Evolutionary conservation across 2,888 invertebrate genomes (phyloP).

Genomic region (Acrobasis repandana): DNA sequence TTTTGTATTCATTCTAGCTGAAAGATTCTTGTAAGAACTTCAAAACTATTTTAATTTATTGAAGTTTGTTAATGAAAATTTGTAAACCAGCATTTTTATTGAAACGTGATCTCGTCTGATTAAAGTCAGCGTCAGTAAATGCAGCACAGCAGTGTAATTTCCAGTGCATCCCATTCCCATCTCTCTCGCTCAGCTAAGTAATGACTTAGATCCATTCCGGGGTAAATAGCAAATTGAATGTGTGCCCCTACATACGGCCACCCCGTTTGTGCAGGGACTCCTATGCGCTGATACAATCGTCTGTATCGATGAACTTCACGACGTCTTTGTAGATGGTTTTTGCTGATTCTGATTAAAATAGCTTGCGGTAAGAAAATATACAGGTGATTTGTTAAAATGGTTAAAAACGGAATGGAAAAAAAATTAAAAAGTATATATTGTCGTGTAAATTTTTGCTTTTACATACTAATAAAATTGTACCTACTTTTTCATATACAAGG

Average conservation of each 20-base stretch:
- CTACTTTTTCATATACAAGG: too few species aligned
- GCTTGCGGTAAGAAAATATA: constrained; percentile 42
- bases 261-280: constrained; percentile 23
- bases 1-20: neutral
- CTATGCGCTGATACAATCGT: constrained; percentile 30
- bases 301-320: constrained; percentile 24
- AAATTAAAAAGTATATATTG: too few species aligned
- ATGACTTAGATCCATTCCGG: constrained; percentile 82
- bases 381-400: neutral
- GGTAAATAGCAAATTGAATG: constrained; percentile 83
- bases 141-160: constrained; percentile 70
- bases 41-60: neutral
- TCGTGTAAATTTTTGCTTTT: too few species aligned
- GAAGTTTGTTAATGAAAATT: neutral
- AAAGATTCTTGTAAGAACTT: constrained; percentile 4
- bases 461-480: too few species aligned
- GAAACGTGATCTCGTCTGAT: constrained; percentile 32
- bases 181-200: constrained; percentile 81
- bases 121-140: constrained; percentile 47
- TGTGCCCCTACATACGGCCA: constrained; percentile 50
- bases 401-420: too few species aligned
- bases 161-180: constrained; percentile 74
- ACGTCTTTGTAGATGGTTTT: constrained; percentile 15
- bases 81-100: constrained; percentile 6
- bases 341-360: constrained; percentile 10